phyloP scores from a whole-genome alignment of 2,888 invertebrate genomes.

The Liopterus haemorrhoidalis region DNA sequence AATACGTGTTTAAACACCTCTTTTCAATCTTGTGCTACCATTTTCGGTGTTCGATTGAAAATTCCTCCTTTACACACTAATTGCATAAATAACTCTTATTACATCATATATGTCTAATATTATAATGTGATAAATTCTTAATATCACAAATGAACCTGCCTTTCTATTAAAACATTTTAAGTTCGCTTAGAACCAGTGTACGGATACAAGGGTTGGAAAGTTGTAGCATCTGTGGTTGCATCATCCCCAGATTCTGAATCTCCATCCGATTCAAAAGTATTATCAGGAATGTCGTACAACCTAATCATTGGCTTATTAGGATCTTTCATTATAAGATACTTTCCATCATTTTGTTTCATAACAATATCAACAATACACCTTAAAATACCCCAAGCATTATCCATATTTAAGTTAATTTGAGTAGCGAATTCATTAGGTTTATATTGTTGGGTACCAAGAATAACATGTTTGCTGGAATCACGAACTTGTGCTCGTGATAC shows the following conservation, averaged over 20 bases:
- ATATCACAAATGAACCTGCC: too few relatives aligned
- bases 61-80: too few relatives aligned
- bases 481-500: constrained; percentile 92
- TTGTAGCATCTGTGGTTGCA: constrained; percentile 41
- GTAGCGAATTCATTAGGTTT: constrained; percentile 98
- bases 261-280: constrained; percentile 97
- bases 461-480: constrained; percentile 93
- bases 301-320: constrained; percentile 98
- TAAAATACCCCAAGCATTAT: constrained; percentile 98
- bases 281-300: constrained; percentile 96
- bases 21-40: too few relatives aligned
- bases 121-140: too few relatives aligned
- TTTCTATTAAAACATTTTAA: too few relatives aligned
- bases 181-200: constrained; percentile 34
- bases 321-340: constrained; percentile 97
- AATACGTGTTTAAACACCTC: too few relatives aligned
- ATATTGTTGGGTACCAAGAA: constrained; percentile 95
- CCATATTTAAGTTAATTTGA: constrained; percentile 98
- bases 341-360: constrained; percentile 94
- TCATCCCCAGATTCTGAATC: constrained; percentile 81
- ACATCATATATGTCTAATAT: too few relatives aligned
- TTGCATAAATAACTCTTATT: too few relatives aligned
- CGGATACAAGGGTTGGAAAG: constrained; percentile 44
- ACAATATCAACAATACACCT: constrained; percentile 95
- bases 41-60: too few relatives aligned